Base-by-base conservation (phyloP, 1,140 invertebrate species). In the Pinna nobilis region DNA sequence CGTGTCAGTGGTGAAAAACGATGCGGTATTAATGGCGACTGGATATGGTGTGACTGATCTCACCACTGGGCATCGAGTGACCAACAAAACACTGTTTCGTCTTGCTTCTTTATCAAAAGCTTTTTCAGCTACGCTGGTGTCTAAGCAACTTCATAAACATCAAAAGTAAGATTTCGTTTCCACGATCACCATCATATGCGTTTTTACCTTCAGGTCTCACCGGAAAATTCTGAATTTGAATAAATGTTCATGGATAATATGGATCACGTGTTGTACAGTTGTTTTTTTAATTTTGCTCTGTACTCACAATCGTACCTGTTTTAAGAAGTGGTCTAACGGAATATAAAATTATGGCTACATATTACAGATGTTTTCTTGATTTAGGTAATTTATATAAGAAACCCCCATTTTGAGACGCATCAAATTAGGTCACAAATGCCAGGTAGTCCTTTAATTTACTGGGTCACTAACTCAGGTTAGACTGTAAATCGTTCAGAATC, bases 51-150 rank as follows among this genome's bases (percentile, higher is more conserved):
- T 66, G 4, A 67, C 50, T 6, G 51, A 76, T 33, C 25, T 69
- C 13, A 65, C 55, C 18, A 66, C 35, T 6, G 39, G 61, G 13
- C 59, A 32, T 13, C 55, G 30, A 1, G 78, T 77, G 11, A 75
- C 76, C 1, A 65, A 61, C 7, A 50, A 70, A 23, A 82, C 81
- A 3, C 15, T 74, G 13, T 80, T 82, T 47, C 61, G 69, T 23
- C 20, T 82, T 3, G 81, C 81, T 15, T 82, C 81, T 0, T 37
- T 82, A 11, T 68, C 76, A 13, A 82, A 82, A 50, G 76, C 74
- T 0, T 80, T 82, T 61, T 60, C 81, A 6, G 68, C 78, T 13
- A 77, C 78, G 13, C 50, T 80, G 13, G 41, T 84, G 18, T 44
- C 68, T 0, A 78, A 79, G 44, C 33, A 74, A 5, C 33, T 80